These are phyloP conservation scores for Corythaeola cristata DNA, from an alignment of 2,113 vertebrate species.

Conservation along the genomic window DNA sequence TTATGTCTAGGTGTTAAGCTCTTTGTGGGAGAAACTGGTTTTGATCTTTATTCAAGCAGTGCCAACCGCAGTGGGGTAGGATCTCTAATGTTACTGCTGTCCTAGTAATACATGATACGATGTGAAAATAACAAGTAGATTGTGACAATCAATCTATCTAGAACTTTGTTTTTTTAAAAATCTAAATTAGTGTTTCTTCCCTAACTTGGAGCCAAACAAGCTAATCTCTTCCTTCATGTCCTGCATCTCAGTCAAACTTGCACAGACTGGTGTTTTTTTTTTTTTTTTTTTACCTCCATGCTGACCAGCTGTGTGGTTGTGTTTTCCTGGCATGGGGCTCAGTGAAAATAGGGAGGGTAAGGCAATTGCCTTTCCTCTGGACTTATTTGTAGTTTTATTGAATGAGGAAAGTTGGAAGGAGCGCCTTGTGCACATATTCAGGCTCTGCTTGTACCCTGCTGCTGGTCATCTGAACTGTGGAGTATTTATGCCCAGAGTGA, in stretches of 20 bases:
- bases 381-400: not conserved
- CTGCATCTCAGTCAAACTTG: not conserved
- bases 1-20: not conserved
- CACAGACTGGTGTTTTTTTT: too few species aligned
- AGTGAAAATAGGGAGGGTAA: not conserved
- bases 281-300: too few species aligned
- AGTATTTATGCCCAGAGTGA: not conserved
- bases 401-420: not conserved
- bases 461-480: not conserved
- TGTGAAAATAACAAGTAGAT: not conserved
- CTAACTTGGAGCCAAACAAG: not conserved
- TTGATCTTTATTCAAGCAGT: not conserved
- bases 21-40: not conserved
- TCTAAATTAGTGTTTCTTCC: not conserved
- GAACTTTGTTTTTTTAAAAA: not conserved
- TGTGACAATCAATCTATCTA: not conserved
- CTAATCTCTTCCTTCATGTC: not conserved
- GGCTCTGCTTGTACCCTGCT: not conserved
- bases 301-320: rapidly evolving
- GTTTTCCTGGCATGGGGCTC: not conserved
- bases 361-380: not conserved
- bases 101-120: not conserved
- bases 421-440: not conserved
- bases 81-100: not conserved
- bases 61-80: not conserved